Base-by-base conservation (phyloP, 2,888 invertebrate species). In the Junonia oenone region DNA sequence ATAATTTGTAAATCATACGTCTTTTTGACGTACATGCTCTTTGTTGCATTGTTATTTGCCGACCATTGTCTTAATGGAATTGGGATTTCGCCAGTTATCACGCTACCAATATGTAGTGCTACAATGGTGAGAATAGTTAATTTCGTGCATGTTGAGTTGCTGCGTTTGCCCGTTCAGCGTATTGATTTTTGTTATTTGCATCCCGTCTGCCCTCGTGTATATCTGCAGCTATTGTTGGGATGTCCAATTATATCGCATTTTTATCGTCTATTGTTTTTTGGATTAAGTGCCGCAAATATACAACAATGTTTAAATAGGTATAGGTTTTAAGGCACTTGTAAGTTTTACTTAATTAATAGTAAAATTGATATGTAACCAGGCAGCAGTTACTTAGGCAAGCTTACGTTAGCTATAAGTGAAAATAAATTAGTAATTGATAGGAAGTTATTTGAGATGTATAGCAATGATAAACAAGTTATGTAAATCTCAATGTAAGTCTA, bases 141-240 rank as follows among this genome's bases (percentile, higher is more conserved):
- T 84, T 84, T 83, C 73, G 82, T 81, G 77, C 81, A 82, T 75
- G 83, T 83, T 77, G 76, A 73, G 70, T 70, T 73, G 69, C 74
- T 75, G 76, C 77, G 77, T 78, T 78, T 78, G 69, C 72, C 70
- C 77, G 78, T 74, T 77, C 72, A 65, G 62, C 63, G 78, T 89
- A 89, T 89, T 81, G 89, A 89, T 89, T 89, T 88, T 87, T 81
- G 86, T 86, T 89, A 89, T 89, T 88, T 89, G 83, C 87, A 86
- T 86, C 86, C 78, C 77, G 86, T 85, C 87, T 87, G 84, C 79
- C 75, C 76, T 72, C 73, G 76, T 73, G 73, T 80, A 77, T 73
- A 83, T 83, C 77, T 76, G 78, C 69, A 73, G 79, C 83, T 82
- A 86, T 88, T 88, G 83, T 88, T 81, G 73, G 76, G 71, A 73